Evolutionary conservation across 92 coral and sea anemone genomes (phyloP), one percentile per base, ranked within the genome.

Genomic region (Actinostola sp.): DNA sequence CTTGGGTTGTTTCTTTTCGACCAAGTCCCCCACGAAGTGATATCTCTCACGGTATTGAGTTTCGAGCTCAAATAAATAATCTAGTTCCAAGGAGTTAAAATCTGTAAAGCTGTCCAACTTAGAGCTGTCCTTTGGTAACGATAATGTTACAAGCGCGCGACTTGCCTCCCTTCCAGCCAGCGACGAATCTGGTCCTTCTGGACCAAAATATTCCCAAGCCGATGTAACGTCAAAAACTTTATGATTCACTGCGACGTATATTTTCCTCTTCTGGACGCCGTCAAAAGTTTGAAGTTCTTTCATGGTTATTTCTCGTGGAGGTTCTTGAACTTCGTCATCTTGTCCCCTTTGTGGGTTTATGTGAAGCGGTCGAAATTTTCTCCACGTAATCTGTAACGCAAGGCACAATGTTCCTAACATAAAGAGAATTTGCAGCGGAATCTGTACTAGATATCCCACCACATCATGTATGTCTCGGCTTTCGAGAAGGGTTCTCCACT

Each of bases 131-230:
- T 48, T 81, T 20, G 24, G 49, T 32, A 25, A 31, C 15, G 98
- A 76, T 43, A 92, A 86, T 6, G 95, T 92, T 21, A 97, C 98
- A 58, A 94, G 80, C 13, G 98, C 95, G 25, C 98, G 97, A 67
- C 98, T 94, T 8, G 98, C 98, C 60, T 94, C 98, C 68, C 91
- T 60, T 0, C 98, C 98, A 27, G 98, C 97, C 19, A 94, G 66
- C 56, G 71, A 71, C n/a, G 77, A 65, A 53, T 88, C 87, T 3
- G 92, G 82, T 42, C 97, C 88, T 21, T 80, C 86, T 16, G 90
- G 89, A 10, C 83, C 89, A 20, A 87, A 92, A 58, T 82, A 84
- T 35, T 79, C 83, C 75, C 82, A 76, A 29, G 93, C 89, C 45
- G 82, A 68, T 12, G 92, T 82, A 19, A 89, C 97, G 51, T 94